phyloP scores from a whole-genome alignment of 2,888 invertebrate species.

The Ophonus ardosiacus region DNA sequence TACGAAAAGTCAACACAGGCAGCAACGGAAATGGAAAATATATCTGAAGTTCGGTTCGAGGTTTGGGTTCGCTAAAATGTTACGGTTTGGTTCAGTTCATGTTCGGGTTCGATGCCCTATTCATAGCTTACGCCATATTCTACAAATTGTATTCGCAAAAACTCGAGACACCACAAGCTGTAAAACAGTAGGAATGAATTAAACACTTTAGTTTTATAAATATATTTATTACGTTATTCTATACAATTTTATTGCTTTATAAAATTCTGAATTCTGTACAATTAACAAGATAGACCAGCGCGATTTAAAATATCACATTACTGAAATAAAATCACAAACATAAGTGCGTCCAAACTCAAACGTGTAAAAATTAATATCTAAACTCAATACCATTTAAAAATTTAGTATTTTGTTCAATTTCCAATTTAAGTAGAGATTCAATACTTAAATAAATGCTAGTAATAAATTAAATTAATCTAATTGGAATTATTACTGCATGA shows the following conservation, averaged over 20 bases:
- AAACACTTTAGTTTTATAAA: not conserved
- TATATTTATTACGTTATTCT: constrained; percentile 33
- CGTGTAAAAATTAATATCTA: constrained; percentile 16
- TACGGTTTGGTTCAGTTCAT: too few relatives aligned
- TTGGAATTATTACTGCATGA: constrained; percentile 7
- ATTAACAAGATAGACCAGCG: not conserved
- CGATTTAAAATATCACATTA: constrained; percentile 38
- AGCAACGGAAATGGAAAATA: too few relatives aligned
- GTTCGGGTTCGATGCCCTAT: too few relatives aligned
- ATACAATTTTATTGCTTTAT: constrained; percentile 38
- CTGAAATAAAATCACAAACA: constrained; percentile 27
- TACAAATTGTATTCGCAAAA: too few relatives aligned
- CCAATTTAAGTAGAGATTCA: not conserved
- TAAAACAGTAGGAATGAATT: not conserved
- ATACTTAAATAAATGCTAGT: constrained; percentile 22
- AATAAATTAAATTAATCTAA: constrained; percentile 31
- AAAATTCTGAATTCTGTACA: constrained; percentile 44
- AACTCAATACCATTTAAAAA: constrained; percentile 19
- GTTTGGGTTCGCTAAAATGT: too few relatives aligned
- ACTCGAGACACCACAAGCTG: too few relatives aligned
- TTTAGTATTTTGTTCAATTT: constrained; percentile 3
- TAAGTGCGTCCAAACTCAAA: constrained; percentile 13
- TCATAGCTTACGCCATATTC: too few relatives aligned
- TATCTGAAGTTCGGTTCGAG: too few relatives aligned
- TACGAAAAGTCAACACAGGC: too few relatives aligned